phyloP scores from a whole-genome alignment of 1,140 invertebrate species.

The Muscidifurax raptorellus region DNA sequence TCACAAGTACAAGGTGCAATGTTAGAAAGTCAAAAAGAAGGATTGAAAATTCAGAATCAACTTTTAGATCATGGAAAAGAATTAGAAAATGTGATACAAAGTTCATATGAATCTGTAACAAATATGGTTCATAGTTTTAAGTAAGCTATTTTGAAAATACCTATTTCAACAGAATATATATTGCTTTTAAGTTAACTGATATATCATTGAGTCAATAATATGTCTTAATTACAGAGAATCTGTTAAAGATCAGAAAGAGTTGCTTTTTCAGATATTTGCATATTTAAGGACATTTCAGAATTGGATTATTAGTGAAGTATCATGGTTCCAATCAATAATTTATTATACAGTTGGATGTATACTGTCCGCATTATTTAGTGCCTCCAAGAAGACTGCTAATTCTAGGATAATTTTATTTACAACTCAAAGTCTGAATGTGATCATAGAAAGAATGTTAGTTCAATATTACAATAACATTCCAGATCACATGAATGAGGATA shows the following conservation, averaged over 20 bases:
- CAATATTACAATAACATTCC: slow-evolving; percentile 63
- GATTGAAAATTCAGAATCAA: slow-evolving; percentile 66
- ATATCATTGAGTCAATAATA: neutral
- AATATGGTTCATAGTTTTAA: slow-evolving; percentile 76
- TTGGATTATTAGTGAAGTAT: slow-evolving; percentile 78
- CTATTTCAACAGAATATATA: slow-evolving; percentile 15
- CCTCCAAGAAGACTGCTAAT: slow-evolving; percentile 73
- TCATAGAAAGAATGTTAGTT: slow-evolving; percentile 68
- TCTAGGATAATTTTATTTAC: slow-evolving; percentile 76
- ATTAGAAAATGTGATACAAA: slow-evolving; percentile 63
- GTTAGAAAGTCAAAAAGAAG: slow-evolving; percentile 72
- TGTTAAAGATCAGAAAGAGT: slow-evolving; percentile 75
- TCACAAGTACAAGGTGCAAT: slow-evolving; percentile 77
- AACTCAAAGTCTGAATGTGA: slow-evolving; percentile 72
- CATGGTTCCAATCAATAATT: slow-evolving; percentile 77
- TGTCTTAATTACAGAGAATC: slow-evolving; percentile 64
- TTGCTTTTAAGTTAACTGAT: slow-evolving; percentile 14
- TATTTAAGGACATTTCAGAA: slow-evolving; percentile 76
- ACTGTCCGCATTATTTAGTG: slow-evolving; percentile 76
- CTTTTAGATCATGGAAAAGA: slow-evolving; percentile 66
- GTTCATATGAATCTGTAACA: slow-evolving; percentile 71
- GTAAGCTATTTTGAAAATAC: slow-evolving; percentile 56
- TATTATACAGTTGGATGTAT: slow-evolving; percentile 76
- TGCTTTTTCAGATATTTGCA: slow-evolving; percentile 79
- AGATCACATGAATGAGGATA: slow-evolving; percentile 54